Evolutionary conservation across 2,113 vertebrate genomes (phyloP), one percentile per base, ranked within the genome.

Genomic region (Gymnogyps californianus): DNA sequence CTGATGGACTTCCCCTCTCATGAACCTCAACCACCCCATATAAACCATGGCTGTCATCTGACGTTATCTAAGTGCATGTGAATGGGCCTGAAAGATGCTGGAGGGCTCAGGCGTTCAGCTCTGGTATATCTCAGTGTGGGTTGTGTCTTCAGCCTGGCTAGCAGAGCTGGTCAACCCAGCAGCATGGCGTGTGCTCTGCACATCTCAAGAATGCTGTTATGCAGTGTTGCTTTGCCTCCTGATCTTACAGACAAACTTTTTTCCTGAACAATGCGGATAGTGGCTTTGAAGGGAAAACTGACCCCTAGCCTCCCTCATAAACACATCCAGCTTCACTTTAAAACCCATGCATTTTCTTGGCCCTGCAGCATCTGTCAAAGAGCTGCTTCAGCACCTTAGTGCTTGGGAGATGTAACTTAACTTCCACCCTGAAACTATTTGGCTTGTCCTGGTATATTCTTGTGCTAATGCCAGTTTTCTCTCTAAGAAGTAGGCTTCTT

Each of bases 1-100:
- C 94, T 47, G 55, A 96, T 57, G 80, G 95, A 42, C 70, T 92
- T 90, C 91, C 92, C 79, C 86, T 96, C 82, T 79, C 74, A 91
- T 89, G 91, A 91, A 94, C 83, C 59, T 96, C 2, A 4, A 84
- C 67, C 17, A 32, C 66, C 80, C 51, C 65, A 6, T 57, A 86
- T 52, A 59, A 95, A 83, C 75, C 29, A 1, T 17, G n/a, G 6
- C 74, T 94, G 84, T 93, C 93, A 95, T 76, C 71, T 22, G 83
- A 77, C 80, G 76, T 89, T 85, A 57, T 85, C 52, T 74, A 82
- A 89, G 81, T 52, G 17, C 20, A 54, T n/a, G 57, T 64, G 72
- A 87, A 52, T 62, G 71, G 77, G 19, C 65, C 79, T 77, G 70
- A 92, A 89, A 46, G 86, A 72, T 61, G 64, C 78, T 93, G 75